Conservation (phyloP, 2,113 vertebrate species). For the Catharus bicknelli region DNA sequence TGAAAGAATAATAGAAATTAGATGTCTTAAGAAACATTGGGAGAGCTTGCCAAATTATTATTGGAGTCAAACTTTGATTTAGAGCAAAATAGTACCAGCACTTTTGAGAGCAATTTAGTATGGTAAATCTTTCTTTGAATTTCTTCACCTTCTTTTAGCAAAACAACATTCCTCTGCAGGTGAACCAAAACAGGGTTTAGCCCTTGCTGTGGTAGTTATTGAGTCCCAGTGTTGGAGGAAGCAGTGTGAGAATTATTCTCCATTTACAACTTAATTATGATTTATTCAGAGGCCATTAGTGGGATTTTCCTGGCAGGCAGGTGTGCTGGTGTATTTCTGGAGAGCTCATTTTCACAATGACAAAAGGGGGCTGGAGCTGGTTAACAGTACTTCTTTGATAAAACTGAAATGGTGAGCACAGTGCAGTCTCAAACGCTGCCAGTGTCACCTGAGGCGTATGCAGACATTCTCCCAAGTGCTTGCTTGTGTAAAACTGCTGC, state of each 20-base stretch:
- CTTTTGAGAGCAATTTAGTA: neutral
- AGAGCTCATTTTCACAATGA: neutral
- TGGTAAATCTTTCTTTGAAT: neutral
- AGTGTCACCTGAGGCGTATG: neutral
- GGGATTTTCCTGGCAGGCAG: conserved; percentile 8
- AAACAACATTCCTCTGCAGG: conserved; percentile 12
- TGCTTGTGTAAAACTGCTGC: neutral
- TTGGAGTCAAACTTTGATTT: neutral
- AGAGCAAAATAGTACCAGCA: neutral
- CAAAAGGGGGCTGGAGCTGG: neutral
- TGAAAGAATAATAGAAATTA: neutral
- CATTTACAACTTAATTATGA: neutral
- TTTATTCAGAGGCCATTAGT: conserved; percentile 15
- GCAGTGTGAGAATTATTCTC: neutral
- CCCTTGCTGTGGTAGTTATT: conserved; percentile 14
- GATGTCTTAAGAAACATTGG: neutral
- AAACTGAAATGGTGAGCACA: neutral
- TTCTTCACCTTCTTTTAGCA: neutral
- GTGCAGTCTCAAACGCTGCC: neutral
- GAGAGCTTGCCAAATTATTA: neutral
- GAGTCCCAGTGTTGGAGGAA: neutral
- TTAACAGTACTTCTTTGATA: neutral
- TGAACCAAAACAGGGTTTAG: conserved; percentile 16
- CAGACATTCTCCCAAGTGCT: rapidly evolving
- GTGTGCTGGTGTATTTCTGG: neutral